These are phyloP conservation scores for Dichetophora obliterata DNA, from an alignment of 2,888 invertebrate genomes.

Conservation along the genomic window DNA sequence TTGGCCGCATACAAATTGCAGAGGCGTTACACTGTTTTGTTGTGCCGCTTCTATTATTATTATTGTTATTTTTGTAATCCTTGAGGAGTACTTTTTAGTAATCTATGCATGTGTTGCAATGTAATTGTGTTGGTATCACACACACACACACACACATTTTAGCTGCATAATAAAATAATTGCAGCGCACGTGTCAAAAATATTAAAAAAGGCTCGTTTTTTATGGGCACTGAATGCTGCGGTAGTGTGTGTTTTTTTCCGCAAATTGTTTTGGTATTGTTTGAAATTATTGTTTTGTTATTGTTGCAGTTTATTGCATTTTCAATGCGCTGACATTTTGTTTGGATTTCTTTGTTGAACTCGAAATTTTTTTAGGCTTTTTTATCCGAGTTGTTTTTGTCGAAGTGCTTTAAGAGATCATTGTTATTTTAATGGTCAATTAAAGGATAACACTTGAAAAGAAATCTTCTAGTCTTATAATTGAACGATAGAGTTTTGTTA, in stretches of 20 bases:
- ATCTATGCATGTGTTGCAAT: neutral
- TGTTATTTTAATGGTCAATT: no score
- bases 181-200: constrained; percentile 66
- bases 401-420: no score
- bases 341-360: no score
- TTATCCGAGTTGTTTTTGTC: no score
- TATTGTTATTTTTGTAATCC: constrained; percentile 28
- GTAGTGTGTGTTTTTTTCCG: neutral
- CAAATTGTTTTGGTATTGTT: neutral
- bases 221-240: neutral
- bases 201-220: constrained; percentile 59
- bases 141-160: neutral
- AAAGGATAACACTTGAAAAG: no score
- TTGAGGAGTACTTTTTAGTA: constrained; percentile 29
- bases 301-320: neutral
- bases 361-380: no score
- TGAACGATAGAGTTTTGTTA: no score
- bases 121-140: constrained; percentile 20
- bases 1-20: constrained; percentile 45
- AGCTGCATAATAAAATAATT: constrained; percentile 63
- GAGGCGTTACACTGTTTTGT: constrained; percentile 45
- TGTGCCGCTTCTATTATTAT: constrained; percentile 5
- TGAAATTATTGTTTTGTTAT: neutral
- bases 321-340: no score
- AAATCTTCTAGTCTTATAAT: no score